Evolutionary conservation across 2,888 invertebrate species (phyloP), one percentile per base, ranked within the genome.

Genomic region (Torymus texanus): DNA sequence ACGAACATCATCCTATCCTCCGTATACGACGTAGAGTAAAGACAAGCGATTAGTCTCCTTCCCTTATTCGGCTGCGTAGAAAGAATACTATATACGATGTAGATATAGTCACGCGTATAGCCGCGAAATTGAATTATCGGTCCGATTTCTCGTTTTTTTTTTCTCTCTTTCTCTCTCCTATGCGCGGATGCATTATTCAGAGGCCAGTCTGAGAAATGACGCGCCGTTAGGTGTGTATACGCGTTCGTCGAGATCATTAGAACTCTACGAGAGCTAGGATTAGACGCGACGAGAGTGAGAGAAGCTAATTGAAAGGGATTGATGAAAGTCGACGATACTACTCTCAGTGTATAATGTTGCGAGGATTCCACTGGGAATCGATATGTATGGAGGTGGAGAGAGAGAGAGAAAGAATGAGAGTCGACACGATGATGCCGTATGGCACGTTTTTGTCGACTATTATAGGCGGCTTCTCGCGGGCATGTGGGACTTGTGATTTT

Each of bases 71-170:
- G 1, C 8, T 8, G 41, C 41, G 8, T 41, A 41, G 41, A 41
- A 41, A 41, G 41, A 41, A 41, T 41, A 41, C 41, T 41, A 41
- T 41, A 41, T 8, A 8, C 10, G 8, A 41, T 41, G 41, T 41
- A 41, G 41, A 41, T 41, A 41, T 29, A 29, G 5, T 29, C n/a
- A 4, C 61, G 55, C 51, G 16, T 1, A 12, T 21, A 8, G 5
- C 51, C 24, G 11, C 68, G 50, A 41, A 41, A 78, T 78, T 73
- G 78, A 73, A 71, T 72, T 78, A 78, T 78, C 61, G 73, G n/a
- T 61, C 24, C 61, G 41, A 62, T 16, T 55, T 12, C 51, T 61
- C 21, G 18, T 29, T 67, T 66, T 24, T n/a, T 75, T 59, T 53
- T 0, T 41, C n/a, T 59, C 50, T 63, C 53, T 56, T 21, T 29